phyloP scores from a whole-genome alignment of 2,888 invertebrate species.

The Phengaris arion region DNA sequence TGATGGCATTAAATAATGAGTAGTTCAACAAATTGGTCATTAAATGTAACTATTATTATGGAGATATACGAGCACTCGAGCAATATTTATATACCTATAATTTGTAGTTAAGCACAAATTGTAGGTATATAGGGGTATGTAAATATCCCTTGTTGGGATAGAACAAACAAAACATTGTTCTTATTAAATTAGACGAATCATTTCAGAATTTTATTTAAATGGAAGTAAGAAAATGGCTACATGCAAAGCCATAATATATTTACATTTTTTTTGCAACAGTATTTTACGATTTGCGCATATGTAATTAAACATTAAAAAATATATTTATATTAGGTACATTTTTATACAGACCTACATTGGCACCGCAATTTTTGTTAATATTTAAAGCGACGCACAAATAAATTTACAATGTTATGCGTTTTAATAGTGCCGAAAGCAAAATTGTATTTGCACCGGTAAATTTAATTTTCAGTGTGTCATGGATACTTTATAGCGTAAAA shows the following conservation, averaged over 20 bases:
- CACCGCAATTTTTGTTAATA: neutral
- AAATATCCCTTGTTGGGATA: slow-evolving; percentile 1
- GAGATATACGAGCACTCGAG: slow-evolving; percentile 7
- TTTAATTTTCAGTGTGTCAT: slow-evolving; percentile 21
- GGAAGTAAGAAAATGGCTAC: neutral
- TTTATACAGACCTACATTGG: neutral
- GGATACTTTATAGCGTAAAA: slow-evolving; percentile 11
- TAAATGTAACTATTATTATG: neutral
- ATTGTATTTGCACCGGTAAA: slow-evolving; percentile 4
- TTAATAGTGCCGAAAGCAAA: slow-evolving; percentile 12
- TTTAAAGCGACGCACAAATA: neutral
- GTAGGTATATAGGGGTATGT: too few relatives aligned
- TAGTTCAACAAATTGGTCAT: slow-evolving; percentile 24
- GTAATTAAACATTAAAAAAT: too few relatives aligned
- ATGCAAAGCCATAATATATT: neutral
- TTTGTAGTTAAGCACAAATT: neutral
- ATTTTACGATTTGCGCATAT: too few relatives aligned
- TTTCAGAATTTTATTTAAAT: neutral
- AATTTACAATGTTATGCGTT: neutral
- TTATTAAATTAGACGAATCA: neutral
- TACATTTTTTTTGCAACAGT: too few relatives aligned
- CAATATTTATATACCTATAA: slow-evolving; percentile 6
- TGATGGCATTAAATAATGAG: slow-evolving; percentile 17
- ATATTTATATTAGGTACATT: neutral
- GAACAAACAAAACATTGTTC: neutral